Evolutionary conservation across 2,797 vertebrate genomes (phyloP), one percentile per base, ranked within the genome.

Genomic region (Pseudotriccus pelzelni): DNA sequence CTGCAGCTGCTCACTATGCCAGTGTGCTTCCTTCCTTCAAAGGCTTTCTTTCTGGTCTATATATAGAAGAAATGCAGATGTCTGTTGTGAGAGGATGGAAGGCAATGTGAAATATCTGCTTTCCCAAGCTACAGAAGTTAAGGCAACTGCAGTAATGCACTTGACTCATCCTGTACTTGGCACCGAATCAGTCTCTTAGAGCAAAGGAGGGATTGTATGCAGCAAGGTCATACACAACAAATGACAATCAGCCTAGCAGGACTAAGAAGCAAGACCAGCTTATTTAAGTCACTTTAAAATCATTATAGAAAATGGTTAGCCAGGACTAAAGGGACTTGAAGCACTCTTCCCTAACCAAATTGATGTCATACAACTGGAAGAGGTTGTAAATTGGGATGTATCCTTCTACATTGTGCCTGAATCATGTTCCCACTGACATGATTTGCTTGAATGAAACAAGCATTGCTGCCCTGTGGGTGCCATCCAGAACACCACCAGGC

Each of bases 31-130:
- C 70, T 63, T 74, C 50, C 37, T 76, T 85, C 75, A 64, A 49
- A 94, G 43, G 10, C 56, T 74, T 87, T 67, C 49, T 84, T 92
- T 89, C 77, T 74, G 14, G 3, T 68, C 41, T 92, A 60, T 77
- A 63, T 85, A 69, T 93, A 83, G 91, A 83, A 63, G 52, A 93
- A 93, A 91, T 93, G 91, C 93, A 94, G 91, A 87, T 92, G 89
- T 92, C 49, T 87, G 55, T 67, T 80, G 37, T 68, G 75, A 91
- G 84, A 27, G 63, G 34, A 63, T 80, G 89, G 84, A 74, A 91
- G 21, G 28, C 68, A 52, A 41, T 56, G 60, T 28, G 2, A n/a
- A 92, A 77, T n/a, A 67, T 41, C 44, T 83, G 60, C 52, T 89
- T 94, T 91, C 21, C 68, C 64, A 85, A 95, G 60, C 78, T 89